Conservation (phyloP, 2,113 vertebrate genomes). For the Paracanthobrama guichenoti region DNA sequence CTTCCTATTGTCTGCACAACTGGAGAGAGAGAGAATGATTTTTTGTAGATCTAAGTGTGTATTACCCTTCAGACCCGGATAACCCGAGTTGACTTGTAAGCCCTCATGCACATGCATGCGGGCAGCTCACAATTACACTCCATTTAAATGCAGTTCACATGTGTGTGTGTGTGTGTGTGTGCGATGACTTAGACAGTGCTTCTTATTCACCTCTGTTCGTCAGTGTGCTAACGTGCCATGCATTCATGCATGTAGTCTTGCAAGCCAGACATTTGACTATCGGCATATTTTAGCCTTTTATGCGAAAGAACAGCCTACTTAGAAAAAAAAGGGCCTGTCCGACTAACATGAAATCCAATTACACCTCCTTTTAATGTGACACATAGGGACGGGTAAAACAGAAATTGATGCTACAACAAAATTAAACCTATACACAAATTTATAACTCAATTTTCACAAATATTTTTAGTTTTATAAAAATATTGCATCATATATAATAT, state of each 20-base stretch:
- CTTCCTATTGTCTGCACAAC: conserved; percentile 10
- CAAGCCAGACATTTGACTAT: background rate
- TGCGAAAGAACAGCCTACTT: background rate
- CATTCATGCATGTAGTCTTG: background rate
- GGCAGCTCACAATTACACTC: background rate
- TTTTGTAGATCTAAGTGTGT: background rate
- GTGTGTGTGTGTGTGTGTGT: background rate
- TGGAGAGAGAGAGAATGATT: background rate
- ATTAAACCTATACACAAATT: background rate
- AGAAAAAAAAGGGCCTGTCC: background rate
- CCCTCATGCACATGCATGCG: background rate
- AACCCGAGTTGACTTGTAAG: background rate
- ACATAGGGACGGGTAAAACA: background rate
- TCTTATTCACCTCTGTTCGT: background rate
- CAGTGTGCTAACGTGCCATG: background rate
- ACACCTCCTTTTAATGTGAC: background rate
- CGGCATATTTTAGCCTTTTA: background rate
- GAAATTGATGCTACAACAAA: background rate
- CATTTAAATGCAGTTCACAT: background rate
- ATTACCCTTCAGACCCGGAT: background rate
- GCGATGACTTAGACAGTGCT: background rate
- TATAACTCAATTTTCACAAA: background rate
- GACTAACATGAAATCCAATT: background rate
- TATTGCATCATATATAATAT: no score
- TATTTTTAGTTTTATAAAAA: no score